Conservation (phyloP, 2,888 invertebrate genomes). For the Rugalucina vietnamica region DNA sequence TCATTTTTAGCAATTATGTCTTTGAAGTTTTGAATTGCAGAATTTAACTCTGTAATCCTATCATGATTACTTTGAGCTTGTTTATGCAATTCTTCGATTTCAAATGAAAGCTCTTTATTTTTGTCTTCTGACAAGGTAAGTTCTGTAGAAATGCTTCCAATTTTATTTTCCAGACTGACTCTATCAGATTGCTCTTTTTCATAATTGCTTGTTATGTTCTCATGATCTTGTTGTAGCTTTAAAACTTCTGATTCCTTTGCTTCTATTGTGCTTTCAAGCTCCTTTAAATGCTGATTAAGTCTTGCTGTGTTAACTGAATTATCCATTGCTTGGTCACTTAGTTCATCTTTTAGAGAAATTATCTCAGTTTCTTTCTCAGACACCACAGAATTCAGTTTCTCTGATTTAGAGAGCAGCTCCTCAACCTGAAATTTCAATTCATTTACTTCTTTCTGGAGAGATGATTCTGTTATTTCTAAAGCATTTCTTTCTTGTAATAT, state of each 20-base stretch:
- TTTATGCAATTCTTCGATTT: neutral
- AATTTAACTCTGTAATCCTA: neutral
- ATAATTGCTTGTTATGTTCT: neutral
- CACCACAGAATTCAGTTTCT: neutral
- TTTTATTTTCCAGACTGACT: neutral
- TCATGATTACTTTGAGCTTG: neutral
- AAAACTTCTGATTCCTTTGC: conserved; percentile 39
- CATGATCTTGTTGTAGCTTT: conserved; percentile 26
- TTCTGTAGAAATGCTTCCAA: neutral
- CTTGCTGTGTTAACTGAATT: conserved; percentile 45
- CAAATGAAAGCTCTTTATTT: neutral
- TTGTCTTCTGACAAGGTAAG: neutral
- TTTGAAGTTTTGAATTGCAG: neutral
- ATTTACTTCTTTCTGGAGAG: neutral
- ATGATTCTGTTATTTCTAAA: neutral
- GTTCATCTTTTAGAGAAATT: conserved; percentile 36
- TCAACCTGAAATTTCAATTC: neutral
- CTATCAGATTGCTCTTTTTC: neutral
- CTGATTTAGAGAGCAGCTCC: neutral
- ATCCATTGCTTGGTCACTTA: conserved; percentile 48
- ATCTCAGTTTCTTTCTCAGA: neutral
- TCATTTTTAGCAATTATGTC: neutral
- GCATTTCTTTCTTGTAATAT: neutral
- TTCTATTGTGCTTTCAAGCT: conserved; percentile 43
- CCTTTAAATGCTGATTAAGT: conserved; percentile 35